Evolutionary conservation across 2,888 invertebrate genomes (phyloP).

Genomic region (Agapostemon virescens): DNA sequence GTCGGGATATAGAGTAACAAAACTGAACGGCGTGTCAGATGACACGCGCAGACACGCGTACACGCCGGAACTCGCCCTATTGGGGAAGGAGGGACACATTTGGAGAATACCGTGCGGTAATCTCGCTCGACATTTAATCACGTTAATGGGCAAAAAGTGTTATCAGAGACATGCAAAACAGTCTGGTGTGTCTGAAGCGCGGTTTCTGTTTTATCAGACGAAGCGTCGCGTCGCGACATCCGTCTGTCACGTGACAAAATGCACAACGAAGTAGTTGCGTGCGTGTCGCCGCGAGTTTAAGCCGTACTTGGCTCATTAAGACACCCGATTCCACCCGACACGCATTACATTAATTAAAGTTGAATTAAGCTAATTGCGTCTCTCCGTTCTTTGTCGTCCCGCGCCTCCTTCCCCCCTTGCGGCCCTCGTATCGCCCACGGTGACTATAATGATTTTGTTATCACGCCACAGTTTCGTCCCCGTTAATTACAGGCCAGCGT

Average conservation of each 20-base stretch:
- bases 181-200: constrained; percentile 62
- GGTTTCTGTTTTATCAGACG: constrained; percentile 65
- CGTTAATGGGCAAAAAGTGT: constrained; percentile 77
- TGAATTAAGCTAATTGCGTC: constrained; percentile 72
- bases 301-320: constrained; percentile 70
- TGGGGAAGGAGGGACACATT: constrained; percentile 33
- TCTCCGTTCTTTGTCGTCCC: constrained; percentile 35
- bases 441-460: constrained; percentile 49
- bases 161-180: constrained; percentile 72
- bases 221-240: constrained; percentile 40
- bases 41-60: not conserved
- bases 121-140: constrained; percentile 73
- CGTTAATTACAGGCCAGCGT: constrained; percentile 59
- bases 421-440: not conserved
- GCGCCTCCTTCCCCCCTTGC: not conserved
- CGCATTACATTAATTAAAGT: constrained; percentile 76
- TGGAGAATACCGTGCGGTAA: constrained; percentile 57
- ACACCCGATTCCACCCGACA: constrained; percentile 58
- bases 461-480: constrained; percentile 30
- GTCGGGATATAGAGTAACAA: not conserved
- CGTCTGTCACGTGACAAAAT: constrained; percentile 71
- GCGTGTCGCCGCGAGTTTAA: constrained; percentile 71
- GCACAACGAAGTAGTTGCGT: constrained; percentile 60
- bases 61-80: not conserved
- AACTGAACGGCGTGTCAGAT: constrained; percentile 8